Conservation (phyloP, 2,113 vertebrate species). For the Megatriorchis doriae region DNA sequence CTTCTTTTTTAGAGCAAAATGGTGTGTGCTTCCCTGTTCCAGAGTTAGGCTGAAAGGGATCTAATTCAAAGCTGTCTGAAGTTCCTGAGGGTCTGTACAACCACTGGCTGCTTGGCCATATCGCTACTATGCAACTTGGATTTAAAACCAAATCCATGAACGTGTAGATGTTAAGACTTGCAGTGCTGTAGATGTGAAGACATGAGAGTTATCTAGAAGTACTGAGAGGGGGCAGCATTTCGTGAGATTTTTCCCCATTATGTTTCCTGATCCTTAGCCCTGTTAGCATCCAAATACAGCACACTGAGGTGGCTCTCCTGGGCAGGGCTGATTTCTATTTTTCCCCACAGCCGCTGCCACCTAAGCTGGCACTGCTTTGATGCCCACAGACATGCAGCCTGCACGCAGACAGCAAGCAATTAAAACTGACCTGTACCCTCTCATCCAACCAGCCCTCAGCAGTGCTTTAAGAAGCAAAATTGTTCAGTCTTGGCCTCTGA, state of each 20-base stretch:
- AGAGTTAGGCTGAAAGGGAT: background rate
- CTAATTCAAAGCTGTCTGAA: background rate
- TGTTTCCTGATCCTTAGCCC: background rate
- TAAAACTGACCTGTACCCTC: background rate
- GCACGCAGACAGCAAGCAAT: background rate
- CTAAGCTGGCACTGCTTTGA: background rate
- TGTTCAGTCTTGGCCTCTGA: background rate
- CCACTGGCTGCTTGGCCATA: too few relatives aligned
- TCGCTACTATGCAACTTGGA: background rate
- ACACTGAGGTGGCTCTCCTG: background rate
- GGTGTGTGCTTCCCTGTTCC: background rate
- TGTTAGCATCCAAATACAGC: rapidly evolving
- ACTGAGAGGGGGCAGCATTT: background rate
- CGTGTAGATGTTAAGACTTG: background rate
- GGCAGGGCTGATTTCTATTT: background rate
- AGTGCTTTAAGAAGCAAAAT: background rate
- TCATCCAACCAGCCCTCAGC: background rate
- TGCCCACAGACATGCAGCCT: background rate
- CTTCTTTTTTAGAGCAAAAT: background rate
- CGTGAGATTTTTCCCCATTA: background rate
- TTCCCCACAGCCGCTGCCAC: background rate
- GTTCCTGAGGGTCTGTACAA: background rate
- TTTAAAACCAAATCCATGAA: background rate
- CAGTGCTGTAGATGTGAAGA: background rate
- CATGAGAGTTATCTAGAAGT: background rate